Base-by-base conservation (phyloP, 2,113 vertebrate genomes). In the Neolamprologus sp. region DNA sequence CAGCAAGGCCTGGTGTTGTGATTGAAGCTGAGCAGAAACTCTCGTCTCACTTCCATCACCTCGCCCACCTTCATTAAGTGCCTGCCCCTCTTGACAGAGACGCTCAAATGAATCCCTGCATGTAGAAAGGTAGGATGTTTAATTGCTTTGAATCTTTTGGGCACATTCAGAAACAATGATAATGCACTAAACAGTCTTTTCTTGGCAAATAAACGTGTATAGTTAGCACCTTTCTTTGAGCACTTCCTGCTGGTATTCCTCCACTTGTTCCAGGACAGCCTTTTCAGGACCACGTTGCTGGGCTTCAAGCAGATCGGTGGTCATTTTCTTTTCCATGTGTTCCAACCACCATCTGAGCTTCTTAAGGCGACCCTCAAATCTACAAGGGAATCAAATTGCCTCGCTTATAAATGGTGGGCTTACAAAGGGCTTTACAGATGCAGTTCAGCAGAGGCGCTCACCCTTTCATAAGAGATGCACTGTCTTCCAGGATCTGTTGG, bases 51-150 rank as follows among this genome's bases (percentile, higher is more conserved):
- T 95, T 3, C 98, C 98, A 3, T 97, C 96, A 1, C 97, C 96
- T 4, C 96, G 97, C 12, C 98, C 97, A 57, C 97, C 97, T 85
- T 98, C 97, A 9, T 97, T 97, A 88, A 99, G 96, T 4, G 96
- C 89, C 92, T 98, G 98, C 30, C 97, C 97, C 93, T 97, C 96
- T 89, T 98, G 97, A 40, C 97, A 97, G 37, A 99, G 94, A 63
- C 97, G 97, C 89, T 99, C 98, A 26, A 99, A 98, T 4, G 97
- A 98, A 88, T 98, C 98, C 93, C 99, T 99, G 92, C 81, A 87
- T 8, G 4, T 2, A 86, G 21, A 6, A 7, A 78, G 23, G n/a
- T 12, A 9, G 10, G 17, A 42, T 73, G 2, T 57, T 87, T 49
- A 11, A 71, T 12, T 57, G 8, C 4, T 71, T 58, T 9, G 40